Base-by-base conservation (phyloP, 2,113 vertebrate species). In the Phyllopteryx taeniolatus region DNA sequence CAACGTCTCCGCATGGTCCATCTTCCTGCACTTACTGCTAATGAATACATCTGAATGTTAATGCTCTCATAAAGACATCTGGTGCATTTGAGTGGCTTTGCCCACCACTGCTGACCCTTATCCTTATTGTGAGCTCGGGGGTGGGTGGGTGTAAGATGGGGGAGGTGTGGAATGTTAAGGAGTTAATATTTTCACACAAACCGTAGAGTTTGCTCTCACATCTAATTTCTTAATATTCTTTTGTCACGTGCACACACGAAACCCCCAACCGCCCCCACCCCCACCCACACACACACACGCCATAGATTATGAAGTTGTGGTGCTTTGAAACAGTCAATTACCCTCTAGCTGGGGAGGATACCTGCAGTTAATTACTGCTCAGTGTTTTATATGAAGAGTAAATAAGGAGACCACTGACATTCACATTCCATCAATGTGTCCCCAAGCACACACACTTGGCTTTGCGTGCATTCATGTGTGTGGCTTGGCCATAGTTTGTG, bases 351-450 rank as follows among this genome's bases (percentile, higher is more conserved):
- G 62, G 92, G 92, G 92, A 93, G 93, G 90, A 85, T 87, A 86
- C 90, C 86, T 88, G 87, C 88, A 92, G 88, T 93, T 93, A 93
- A 93, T 93, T 93, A 92, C 91, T 89, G 87, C 85, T 86, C 86
- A 86, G 79, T 83, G 79, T 91, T 92, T 92, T 92, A 91, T 93
- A 91, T 89, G 90, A 94, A 94, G 94, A 92, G 95, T 98, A 98
- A 99, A 99, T 98, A 98, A 96, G 96, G 94, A 94, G 95, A 92
- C 81, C 94, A 96, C 96, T 98, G 98, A 98, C 97, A 98, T 95
- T 97, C 95, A 96, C 96, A 98, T 98, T 98, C 96, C 96, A 97
- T 96, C 95, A 96, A 91, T 92, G 80, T 90, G 92, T 94, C 94
- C 94, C 95, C 89, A 91, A 94, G 93, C 93, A 94, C 94, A 94